These are phyloP conservation scores for Ephialtes manifestator DNA, from an alignment of 2,888 invertebrate genomes.

Conservation along the genomic window DNA sequence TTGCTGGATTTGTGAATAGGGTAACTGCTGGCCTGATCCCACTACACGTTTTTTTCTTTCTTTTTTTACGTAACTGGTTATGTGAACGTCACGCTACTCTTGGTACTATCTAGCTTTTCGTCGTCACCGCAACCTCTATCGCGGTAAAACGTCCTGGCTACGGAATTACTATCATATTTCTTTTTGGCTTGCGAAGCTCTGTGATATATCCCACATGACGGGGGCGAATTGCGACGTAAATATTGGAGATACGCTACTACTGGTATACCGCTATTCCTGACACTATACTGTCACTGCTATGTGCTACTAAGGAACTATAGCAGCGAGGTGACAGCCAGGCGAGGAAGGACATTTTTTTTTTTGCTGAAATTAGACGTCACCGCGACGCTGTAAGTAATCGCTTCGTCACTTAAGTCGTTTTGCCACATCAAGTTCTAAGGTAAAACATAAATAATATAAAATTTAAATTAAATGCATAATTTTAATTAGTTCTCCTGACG, in stretches of 20 bases:
- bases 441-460: too few relatives aligned
- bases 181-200: constrained; percentile 55
- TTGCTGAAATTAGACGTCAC: background rate
- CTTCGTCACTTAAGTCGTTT: background rate
- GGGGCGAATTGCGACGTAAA: constrained; percentile 78
- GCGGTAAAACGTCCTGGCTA: constrained; percentile 25
- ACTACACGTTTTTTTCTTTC: background rate
- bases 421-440: too few relatives aligned
- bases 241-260: constrained; percentile 75
- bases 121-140: constrained; percentile 42
- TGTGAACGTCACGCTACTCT: constrained; percentile 1
- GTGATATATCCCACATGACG: constrained; percentile 71
- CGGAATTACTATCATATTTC: constrained; percentile 72
- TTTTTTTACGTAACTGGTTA: background rate
- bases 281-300: background rate
- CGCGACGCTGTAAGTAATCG: background rate
- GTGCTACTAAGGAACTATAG: constrained; percentile 11
- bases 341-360: constrained; percentile 60
- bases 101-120: constrained; percentile 1
- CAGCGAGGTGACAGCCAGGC: background rate
- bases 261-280: constrained; percentile 10
- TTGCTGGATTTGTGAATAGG: background rate
- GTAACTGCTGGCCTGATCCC: background rate
- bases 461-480: too few relatives aligned
- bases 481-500: too few relatives aligned